These are phyloP conservation scores for Centrocercus urophasianus DNA, from an alignment of 2,113 vertebrate species.

Conservation along the genomic window DNA sequence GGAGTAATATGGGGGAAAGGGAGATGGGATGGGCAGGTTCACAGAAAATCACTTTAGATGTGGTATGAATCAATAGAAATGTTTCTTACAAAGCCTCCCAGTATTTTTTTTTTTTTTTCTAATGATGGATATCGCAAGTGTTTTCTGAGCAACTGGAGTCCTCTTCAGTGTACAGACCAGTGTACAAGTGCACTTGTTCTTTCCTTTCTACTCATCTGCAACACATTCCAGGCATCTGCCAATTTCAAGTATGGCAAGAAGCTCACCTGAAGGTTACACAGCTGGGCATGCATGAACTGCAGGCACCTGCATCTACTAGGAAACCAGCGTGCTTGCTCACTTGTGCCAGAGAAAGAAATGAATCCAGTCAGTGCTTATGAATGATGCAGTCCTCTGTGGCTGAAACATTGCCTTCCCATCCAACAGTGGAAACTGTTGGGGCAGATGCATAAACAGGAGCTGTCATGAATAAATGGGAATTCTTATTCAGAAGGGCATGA, in stretches of 20 bases:
- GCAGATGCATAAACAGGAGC: not conserved
- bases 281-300: not conserved
- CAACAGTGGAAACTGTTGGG: rapidly evolving
- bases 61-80: not conserved
- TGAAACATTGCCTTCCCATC: not conserved
- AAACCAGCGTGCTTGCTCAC: not conserved
- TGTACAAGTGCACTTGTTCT: rapidly evolving
- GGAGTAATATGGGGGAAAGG: not conserved
- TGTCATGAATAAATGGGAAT: not conserved
- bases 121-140: not conserved
- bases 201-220: not conserved
- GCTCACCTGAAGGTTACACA: not conserved
- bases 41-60: not conserved
- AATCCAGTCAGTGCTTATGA: not conserved
- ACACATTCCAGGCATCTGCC: not conserved
- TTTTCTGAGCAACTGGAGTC: not conserved
- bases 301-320: rapidly evolving
- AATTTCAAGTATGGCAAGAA: not conserved
- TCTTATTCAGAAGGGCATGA: not conserved
- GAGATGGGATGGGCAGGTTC: not conserved
- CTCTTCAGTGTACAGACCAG: not conserved
- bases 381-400: rapidly evolving
- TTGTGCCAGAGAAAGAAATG: not conserved
- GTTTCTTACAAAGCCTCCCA: not conserved
- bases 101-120: not conserved